Base-by-base conservation (phyloP, 2,113 vertebrate species). In the Neoarius graeffei region DNA sequence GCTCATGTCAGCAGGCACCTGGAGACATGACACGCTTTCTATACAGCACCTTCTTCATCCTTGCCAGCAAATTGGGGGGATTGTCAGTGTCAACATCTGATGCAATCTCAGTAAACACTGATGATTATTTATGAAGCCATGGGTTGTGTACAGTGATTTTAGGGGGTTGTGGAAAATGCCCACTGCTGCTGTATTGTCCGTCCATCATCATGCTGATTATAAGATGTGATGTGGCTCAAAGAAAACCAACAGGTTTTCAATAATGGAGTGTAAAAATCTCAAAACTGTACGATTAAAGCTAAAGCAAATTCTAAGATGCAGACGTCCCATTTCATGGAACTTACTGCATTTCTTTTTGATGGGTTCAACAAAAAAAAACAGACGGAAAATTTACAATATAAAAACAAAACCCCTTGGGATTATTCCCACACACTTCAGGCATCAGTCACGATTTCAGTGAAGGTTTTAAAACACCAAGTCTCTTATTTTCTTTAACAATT, bases 11-110 rank as follows among this genome's bases (percentile, higher is more conserved):
- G 80, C 83, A 56, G 69, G 93, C 92, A 94, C 92, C 94, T 93
- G 92, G 95, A 95, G 95, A 95, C 94, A 92, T 94, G 94, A 95
- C 94, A 95, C 92, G 92, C 93, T 95, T 95, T 94, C 93, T 92
- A 92, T 91, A 93, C 93, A 92, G 92, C 92, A 92, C 92, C 90
- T 92, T 94, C 54, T 74, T 85, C 69, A 85, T 94, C 94, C 94
- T 93, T 94, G 92, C 93, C 93, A 93, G 93, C 91, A 92, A 94
- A 93, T 91, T 83, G 93, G 93, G 90, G 92, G 93, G 92, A 90
- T 91, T 91, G 91, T 90, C 90, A 91, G 35, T 95, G 93, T 95
- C 94, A 94, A 94, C 93, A 77, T 93, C 93, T 95, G 95, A 95
- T 93, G 95, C 94, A 96, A 95, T 94, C 92, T 93, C 80, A 89